Conservation (phyloP, 2,113 vertebrate genomes). For the Cynopterus brachyotis region DNA sequence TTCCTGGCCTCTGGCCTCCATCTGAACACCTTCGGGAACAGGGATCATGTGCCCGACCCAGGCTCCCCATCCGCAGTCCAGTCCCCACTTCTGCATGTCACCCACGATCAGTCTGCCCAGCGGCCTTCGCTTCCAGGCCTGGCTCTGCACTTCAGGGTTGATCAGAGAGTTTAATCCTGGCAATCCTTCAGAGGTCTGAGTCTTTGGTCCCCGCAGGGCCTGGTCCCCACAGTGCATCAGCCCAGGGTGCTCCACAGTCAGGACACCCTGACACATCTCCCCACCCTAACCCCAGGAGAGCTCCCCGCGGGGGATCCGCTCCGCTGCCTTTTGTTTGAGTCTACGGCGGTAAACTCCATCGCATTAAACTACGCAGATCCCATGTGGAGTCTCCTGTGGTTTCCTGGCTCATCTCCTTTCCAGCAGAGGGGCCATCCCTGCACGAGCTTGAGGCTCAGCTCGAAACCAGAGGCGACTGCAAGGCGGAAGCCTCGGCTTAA, state of each 20-base stretch:
- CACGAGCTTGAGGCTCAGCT: not conserved
- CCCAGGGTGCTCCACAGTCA: not conserved
- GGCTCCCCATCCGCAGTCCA: not conserved
- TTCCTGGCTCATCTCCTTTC: not conserved
- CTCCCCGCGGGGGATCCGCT: not conserved
- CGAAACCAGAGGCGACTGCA: not conserved
- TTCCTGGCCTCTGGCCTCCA: not conserved
- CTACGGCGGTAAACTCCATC: not conserved
- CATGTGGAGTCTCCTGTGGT: not conserved
- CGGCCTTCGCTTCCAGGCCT: not conserved
- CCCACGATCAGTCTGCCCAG: not conserved
- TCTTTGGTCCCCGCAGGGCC: accelerated
- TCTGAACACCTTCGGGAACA: not conserved
- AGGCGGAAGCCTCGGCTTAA: not conserved
- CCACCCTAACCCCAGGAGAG: no score
- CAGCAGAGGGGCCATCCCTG: not conserved
- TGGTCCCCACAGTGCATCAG: not conserved
- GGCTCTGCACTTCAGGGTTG: not conserved
- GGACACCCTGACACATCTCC: accelerated
- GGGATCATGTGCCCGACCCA: not conserved
- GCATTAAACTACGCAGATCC: not conserved
- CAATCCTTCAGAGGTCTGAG: not conserved
- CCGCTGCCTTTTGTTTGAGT: not conserved
- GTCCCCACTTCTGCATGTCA: not conserved
- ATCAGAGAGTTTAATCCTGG: not conserved